Base-by-base conservation (phyloP, 2,113 vertebrate species). In the Entomyzon cyanotis region DNA sequence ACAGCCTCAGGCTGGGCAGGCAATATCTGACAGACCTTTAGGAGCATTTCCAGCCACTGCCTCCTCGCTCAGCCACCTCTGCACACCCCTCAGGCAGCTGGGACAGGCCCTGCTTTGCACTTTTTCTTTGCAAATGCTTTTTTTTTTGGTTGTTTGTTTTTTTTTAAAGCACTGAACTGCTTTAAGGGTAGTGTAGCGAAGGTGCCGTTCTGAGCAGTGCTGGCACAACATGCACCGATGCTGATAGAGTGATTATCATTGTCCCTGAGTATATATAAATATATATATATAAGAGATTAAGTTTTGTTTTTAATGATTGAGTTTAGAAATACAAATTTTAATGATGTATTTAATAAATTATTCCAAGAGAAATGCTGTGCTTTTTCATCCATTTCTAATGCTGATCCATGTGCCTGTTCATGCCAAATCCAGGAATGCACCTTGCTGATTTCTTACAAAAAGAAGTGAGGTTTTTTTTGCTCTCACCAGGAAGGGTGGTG, bases 341-440 rank as follows among this genome's bases (percentile, higher is more conserved):
- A 97, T 93, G 90, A 56, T 96, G 96, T 97, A 97, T 97, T 97
- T 97, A 97, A 97, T 97, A 97, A 97, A 97, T 97, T 97, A 97
- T 97, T 97, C 92, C 93, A 87, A 52, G 93, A 97, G 86, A 94
- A 94, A 52, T 20, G 50, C 79, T 87, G 85, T 94, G 93, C 93
- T 94, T 70, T 82, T 84, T 87, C 94, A 89, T 94, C 95, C 86
- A 42, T 91, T 73, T 84, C 84, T 73, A 44, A 84, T 55, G 76
- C 70, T 95, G 47, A 31, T 50, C 79, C 91, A 74, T 75, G 60
- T 94, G 88, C 81, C 78, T 94, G 41, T 85, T 79, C 67, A 59
- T 85, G 70, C 94, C 87, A 80, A 90, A 90, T 52, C 83, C 84
- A 91, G 74, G 58, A 78, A 79, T 64, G 84, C 76, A 70, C 79